These are phyloP conservation scores for Artemia franciscana DNA, from an alignment of 1,140 invertebrate genomes.

Conservation along the genomic window DNA sequence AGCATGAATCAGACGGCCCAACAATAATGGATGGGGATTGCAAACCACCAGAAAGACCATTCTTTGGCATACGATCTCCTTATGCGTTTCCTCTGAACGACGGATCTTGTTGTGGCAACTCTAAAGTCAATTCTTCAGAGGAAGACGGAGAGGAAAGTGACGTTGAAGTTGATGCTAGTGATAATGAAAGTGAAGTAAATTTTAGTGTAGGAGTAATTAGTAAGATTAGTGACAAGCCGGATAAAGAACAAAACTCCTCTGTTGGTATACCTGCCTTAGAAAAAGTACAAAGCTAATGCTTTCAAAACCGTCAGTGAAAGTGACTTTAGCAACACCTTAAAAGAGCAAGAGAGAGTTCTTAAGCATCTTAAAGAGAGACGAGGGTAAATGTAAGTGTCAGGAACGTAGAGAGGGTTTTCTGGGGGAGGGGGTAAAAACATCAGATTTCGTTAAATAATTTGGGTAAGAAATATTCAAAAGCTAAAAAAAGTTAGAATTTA, in stretches of 20 bases:
- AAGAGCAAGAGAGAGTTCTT: no score
- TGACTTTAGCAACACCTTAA: no score
- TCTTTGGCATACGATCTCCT: not conserved
- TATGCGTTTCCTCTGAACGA: not conserved
- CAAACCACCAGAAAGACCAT: slow-evolving; percentile 1
- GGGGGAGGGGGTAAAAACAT: no score
- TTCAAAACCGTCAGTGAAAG: no score
- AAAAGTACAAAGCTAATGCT: not conserved
- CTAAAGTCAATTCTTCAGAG: not conserved
- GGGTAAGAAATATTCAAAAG: no score
- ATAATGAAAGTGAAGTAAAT: not conserved
- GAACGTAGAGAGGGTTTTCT: no score
- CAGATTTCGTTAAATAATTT: no score
- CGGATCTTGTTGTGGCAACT: not conserved
- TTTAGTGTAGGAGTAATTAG: not conserved
- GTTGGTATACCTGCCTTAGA: not conserved
- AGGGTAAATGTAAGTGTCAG: no score
- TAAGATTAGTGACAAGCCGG: not conserved
- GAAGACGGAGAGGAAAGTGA: not conserved
- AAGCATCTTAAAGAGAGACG: no score
- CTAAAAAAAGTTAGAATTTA: no score
- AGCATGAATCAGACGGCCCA: slow-evolving; percentile 77
- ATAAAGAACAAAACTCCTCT: not conserved
- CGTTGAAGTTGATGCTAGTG: not conserved
- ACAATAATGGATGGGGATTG: slow-evolving; percentile 37